Evolutionary conservation across 2,888 invertebrate species (phyloP), one percentile per base, ranked within the genome.

Genomic region (Himalopsyche anomala): DNA sequence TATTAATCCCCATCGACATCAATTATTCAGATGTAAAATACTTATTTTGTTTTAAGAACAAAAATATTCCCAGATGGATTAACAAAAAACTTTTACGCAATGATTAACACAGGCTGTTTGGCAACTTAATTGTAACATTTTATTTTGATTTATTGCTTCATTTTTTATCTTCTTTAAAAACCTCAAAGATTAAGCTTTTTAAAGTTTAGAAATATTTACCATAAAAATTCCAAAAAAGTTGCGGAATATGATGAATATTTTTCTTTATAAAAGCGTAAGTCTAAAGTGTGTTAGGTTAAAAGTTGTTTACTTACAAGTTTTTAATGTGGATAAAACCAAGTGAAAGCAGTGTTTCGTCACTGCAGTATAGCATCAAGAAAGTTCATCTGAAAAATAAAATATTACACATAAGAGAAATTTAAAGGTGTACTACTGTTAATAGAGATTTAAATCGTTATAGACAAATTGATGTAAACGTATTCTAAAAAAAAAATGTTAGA

Each of bases 301-400:
- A 62, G 62, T 62, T 62, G 28, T 62, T 62, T 62, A 62, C 62
- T 62, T 62, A 62, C 62, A 62, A 62, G 62, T 62, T 62, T 62
- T 62, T 19, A 19, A 62, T 62, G 62, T 62, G 62, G 19, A 62
- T 62, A 19, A n/a, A 28, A 19, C 19, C 28, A 8, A 28, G 9
- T 19, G 62, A 62, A 62, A 11, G 62, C 62, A 62, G 62, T 62
- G 62, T n/a, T n/a, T 19, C 19, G 62, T 62, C 19, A 62, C 62
- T 62, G 62, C 62, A 62, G 62, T 62, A 28, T 19, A 62, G 8
- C 19, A n/a, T 19, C 62, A 62, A 62, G 28, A 19, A 28, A n/a
- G 19, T 62, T 62, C 62, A 62, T 62, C 62, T 62, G 62, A 62
- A 62, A 62, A 62, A 19, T 11, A 62, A 62, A 62, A 5, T 8